Evolutionary conservation across 2,113 vertebrate species (phyloP).

Genomic region (Callaeas wilsoni): DNA sequence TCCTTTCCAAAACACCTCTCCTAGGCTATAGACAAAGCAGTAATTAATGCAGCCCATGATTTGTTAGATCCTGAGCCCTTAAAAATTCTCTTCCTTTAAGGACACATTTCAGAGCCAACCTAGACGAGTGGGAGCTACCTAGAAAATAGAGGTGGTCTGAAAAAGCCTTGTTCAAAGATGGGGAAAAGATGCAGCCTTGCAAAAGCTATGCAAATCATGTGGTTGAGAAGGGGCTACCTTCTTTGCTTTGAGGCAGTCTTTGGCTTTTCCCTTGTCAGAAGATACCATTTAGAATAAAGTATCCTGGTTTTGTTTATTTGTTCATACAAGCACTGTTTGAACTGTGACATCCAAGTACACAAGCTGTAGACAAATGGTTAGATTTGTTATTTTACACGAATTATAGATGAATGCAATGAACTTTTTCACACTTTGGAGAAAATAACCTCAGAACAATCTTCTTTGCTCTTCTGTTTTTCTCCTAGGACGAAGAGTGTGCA

Average conservation of each 20-base stretch:
- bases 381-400: not conserved
- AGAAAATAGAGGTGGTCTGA: not conserved
- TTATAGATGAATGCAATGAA: not conserved
- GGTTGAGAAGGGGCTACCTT: not conserved
- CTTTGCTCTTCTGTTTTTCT: constrained; percentile 1
- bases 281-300: not conserved
- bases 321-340: not conserved
- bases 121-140: not conserved
- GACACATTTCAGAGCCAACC: not conserved
- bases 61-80: not conserved
- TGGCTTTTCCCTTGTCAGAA: not conserved
- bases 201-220: not conserved
- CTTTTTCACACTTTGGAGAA: not conserved
- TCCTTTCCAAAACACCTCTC: not conserved
- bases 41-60: not conserved
- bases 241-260: not conserved
- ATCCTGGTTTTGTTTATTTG: not conserved
- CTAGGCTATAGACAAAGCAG: not conserved
- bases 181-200: not conserved
- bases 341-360: not conserved
- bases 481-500: constrained; percentile 31
- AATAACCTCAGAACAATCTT: not conserved
- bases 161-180: not conserved
- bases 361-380: not conserved
- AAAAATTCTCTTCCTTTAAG: not conserved